These are phyloP conservation scores for Temnothorax longispinosus DNA, from an alignment of 1,140 invertebrate genomes.

Conservation along the genomic window DNA sequence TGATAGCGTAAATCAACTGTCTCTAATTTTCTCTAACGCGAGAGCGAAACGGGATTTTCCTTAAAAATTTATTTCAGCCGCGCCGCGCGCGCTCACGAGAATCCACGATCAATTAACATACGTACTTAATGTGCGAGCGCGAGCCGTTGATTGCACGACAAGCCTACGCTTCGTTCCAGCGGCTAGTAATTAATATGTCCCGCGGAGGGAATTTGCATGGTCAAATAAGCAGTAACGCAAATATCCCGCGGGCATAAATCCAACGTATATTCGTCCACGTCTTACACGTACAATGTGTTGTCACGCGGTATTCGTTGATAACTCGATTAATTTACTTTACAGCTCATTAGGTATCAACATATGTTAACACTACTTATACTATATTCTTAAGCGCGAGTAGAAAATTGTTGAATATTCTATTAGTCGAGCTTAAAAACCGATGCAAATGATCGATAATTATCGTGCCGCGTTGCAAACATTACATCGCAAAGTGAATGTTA, in stretches of 20 bases:
- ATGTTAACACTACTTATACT: background rate
- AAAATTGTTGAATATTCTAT: slow-evolving; percentile 31
- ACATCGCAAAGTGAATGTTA: slow-evolving; percentile 15
- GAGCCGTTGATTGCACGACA: slow-evolving; percentile 24
- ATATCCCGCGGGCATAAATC: slow-evolving; percentile 17
- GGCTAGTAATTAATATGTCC: slow-evolving; percentile 48
- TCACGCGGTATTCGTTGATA: slow-evolving; percentile 1
- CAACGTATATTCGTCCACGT: background rate
- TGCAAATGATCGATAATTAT: slow-evolving; percentile 40
- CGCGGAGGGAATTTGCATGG: slow-evolving; percentile 25
- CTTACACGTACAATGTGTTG: background rate
- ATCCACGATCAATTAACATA: slow-evolving; percentile 25
- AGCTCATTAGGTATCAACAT: slow-evolving; percentile 17
- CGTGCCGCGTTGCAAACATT: background rate
- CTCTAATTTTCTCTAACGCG: background rate
- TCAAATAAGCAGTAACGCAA: slow-evolving; percentile 33
- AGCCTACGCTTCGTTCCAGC: background rate
- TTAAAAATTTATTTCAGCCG: background rate
- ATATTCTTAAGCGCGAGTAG: background rate
- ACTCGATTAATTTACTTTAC: slow-evolving; percentile 14
- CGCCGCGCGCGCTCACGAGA: background rate
- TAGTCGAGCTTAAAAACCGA: background rate
- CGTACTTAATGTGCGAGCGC: background rate
- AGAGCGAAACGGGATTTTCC: background rate
- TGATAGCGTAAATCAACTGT: background rate